Evolutionary conservation across 2,797 vertebrate genomes (phyloP).

Genomic region (Pachyuromys duprasi): DNA sequence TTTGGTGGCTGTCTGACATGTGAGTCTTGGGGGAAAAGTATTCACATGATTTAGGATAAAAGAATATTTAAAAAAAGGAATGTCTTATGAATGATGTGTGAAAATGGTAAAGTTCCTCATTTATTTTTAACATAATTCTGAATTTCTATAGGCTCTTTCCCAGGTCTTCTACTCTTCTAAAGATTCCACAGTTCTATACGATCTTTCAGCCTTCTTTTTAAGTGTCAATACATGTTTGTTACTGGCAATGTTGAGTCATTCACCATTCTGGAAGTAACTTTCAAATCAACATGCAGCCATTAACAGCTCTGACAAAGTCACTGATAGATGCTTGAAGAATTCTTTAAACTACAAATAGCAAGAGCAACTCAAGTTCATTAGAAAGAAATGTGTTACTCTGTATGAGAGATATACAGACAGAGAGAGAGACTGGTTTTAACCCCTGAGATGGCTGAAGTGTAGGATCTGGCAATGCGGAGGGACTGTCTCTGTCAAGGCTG

Average conservation of each 20-base stretch:
- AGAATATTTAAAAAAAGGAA: not conserved
- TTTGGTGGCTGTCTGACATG: not conserved
- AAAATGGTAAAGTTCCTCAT: not conserved
- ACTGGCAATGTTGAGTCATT: too few species aligned
- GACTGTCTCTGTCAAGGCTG: not conserved
- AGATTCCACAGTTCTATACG: not conserved
- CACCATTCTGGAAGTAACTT: not conserved
- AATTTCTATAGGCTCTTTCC: not conserved
- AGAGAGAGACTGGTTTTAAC: not conserved
- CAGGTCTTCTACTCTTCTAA: not conserved
- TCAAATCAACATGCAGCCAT: not conserved
- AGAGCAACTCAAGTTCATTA: not conserved
- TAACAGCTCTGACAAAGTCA: not conserved
- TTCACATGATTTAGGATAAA: not conserved
- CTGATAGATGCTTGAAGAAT: not conserved
- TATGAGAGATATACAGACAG: not conserved
- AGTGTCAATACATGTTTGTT: not conserved
- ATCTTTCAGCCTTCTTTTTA: not conserved
- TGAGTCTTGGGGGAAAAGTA: not conserved
- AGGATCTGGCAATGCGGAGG: not conserved
- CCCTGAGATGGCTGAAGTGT: not conserved
- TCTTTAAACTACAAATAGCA: not conserved
- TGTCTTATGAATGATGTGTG: not conserved
- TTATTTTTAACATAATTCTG: conserved; percentile 14
- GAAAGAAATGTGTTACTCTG: not conserved